Evolutionary conservation across 2,113 vertebrate genomes (phyloP), one percentile per base, ranked within the genome.

Genomic region (Hemibagrus wyckioides): DNA sequence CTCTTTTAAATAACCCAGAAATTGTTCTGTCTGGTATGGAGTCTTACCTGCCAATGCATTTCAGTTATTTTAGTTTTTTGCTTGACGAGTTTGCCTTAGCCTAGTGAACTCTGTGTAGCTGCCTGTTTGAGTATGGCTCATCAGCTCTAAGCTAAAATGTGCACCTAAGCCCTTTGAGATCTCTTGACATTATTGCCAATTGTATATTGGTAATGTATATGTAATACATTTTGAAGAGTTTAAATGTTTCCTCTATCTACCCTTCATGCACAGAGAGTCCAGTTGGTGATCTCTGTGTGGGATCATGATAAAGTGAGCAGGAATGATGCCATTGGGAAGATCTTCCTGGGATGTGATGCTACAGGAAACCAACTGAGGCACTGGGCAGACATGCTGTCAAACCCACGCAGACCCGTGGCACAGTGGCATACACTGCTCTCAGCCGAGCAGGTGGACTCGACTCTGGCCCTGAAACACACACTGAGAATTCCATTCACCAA

Each of bases 351-450:
- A 56, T 96, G 96, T 0, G 93, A 94, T 10, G 96, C 96, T 0
- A 91, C 96, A 0, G 98, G 98, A 52, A 98, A 97, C 88, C 97
- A 97, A 87, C 94, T 99, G 90, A 90, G 94, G 75, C 98, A 99
- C 92, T 99, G 98, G 98, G 97, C 97, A 0, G 98, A 99, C 93
- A 99, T 99, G 98, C 92, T 99, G 92, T 96, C 96, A 89, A 98
- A 96, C 89, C 97, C 98, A 0, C 95, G 97, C 65, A 92, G 97
- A 73, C 97, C 97, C 13, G 92, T 99, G 0, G 95, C 97, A 6
- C 98, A 98, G 94, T 99, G 98, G 98, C 98, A 99, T 94, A 94
- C 84, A 0, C 94, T 99, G 90, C 95, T 97, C 83, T 93, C 96
- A 0, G 93, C 95, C 0, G 94, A 98, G 4, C 94, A 97, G 85